Percentiles rank a stretch among this genome's conserved stretches.
Evolutionary conservation across 2,113 vertebrate genomes (phyloP).

Genomic region (Capreolus pygargus): DNA sequence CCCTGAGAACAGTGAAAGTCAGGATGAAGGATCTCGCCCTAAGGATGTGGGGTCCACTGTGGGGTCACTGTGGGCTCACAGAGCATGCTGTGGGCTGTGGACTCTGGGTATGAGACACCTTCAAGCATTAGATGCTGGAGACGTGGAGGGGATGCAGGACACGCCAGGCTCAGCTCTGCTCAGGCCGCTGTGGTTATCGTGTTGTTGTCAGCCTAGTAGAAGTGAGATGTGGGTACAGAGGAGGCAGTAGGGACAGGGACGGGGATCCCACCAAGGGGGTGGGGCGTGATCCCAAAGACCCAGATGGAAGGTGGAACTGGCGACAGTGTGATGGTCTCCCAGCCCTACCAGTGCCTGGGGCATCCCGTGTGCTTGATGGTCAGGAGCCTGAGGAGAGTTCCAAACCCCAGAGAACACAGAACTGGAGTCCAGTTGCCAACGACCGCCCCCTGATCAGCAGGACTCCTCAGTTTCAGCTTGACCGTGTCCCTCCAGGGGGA

Average conservation of each 20-base stretch:
- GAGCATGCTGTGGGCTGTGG: rapidly evolving
- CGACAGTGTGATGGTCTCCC: rapidly evolving
- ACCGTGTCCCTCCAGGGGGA: rapidly evolving
- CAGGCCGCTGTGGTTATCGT: rapidly evolving
- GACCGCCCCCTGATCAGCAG: neutral
- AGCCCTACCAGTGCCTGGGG: neutral
- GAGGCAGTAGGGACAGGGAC: neutral
- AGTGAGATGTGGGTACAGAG: rapidly evolving
- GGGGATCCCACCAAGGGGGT: rapidly evolving
- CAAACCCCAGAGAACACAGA: neutral
- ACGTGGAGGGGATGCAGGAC: rapidly evolving
- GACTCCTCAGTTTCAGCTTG: neutral
- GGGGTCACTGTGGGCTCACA: rapidly evolving
- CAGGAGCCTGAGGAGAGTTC: neutral
- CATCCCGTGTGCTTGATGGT: rapidly evolving
- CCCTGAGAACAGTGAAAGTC: rapidly evolving
- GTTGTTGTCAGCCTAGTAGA: rapidly evolving
- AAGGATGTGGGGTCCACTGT: rapidly evolving
- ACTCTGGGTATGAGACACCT: rapidly evolving
- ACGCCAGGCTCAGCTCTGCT: rapidly evolving
- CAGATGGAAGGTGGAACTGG: neutral
- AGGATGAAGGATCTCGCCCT: rapidly evolving
- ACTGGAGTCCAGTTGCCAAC: neutral
- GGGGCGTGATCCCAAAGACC: neutral
- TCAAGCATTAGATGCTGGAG: rapidly evolving